A percentile compares a stretch with the other conserved stretches of the same genome.
These are phyloP conservation scores for Drosophila atripex DNA, from an alignment of 2,888 invertebrate genomes.

Conservation along the genomic window DNA sequence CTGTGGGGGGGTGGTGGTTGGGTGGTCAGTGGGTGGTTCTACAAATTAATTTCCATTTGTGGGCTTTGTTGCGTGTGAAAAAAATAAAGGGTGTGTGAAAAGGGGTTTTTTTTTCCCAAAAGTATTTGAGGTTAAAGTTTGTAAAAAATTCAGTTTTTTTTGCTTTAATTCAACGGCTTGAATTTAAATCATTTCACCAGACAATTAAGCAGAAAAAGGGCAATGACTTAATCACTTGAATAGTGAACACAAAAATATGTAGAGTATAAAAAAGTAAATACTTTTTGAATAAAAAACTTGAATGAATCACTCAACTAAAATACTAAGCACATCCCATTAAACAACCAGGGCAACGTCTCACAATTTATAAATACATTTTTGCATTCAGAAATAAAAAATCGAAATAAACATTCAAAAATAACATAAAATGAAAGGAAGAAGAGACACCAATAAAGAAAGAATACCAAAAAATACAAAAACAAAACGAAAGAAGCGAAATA, in stretches of 20 bases:
- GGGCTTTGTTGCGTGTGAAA: slow-evolving; percentile 32
- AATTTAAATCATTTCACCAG: neutral
- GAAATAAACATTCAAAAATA: slow-evolving; percentile 5
- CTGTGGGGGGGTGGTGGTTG: slow-evolving; percentile 5
- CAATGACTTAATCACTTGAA: neutral
- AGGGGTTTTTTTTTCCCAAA: neutral
- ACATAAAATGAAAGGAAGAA: slow-evolving; percentile 3
- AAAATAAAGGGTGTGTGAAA: neutral
- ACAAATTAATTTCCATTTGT: slow-evolving; percentile 40
- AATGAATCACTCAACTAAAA: slow-evolving; percentile 20
- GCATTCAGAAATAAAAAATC: slow-evolving; percentile 46
- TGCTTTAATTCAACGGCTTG: neutral
- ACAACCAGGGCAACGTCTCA: slow-evolving; percentile 39
- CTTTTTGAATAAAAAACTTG: neutral
- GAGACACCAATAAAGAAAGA: slow-evolving; percentile 2
- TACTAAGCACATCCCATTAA: slow-evolving; percentile 8
- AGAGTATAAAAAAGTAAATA: neutral
- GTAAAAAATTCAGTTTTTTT: slow-evolving; percentile 11
- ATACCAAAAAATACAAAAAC: slow-evolving; percentile 13
- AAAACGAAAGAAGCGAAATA: slow-evolving; percentile 54
- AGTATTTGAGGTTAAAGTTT: neutral
- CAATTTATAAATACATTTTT: slow-evolving; percentile 57
- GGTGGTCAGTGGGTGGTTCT: slow-evolving; percentile 8
- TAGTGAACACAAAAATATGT: no score
- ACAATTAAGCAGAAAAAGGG: neutral